Percentiles rank a stretch among this genome's conserved stretches.
These are phyloP conservation scores for Ametastegia equiseti DNA, from an alignment of 2,888 invertebrate species.

Conservation along the genomic window DNA sequence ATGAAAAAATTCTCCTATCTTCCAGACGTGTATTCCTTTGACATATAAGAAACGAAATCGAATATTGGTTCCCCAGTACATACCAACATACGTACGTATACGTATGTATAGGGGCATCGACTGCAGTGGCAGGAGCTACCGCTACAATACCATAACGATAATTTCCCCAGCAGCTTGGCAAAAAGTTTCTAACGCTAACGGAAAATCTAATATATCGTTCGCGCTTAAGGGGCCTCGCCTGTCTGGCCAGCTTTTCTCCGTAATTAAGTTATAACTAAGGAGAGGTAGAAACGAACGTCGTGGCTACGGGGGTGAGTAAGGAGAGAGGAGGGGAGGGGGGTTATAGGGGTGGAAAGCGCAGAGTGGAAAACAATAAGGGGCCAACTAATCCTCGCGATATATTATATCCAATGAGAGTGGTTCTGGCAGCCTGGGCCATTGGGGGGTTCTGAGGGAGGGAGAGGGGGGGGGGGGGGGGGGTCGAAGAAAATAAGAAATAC, in stretches of 20 bases:
- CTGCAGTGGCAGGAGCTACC: no score
- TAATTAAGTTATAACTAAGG: slow-evolving; percentile 75
- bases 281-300: slow-evolving; percentile 49
- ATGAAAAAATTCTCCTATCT: no score
- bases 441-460: slow-evolving; percentile 51
- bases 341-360: slow-evolving; percentile 51
- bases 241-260: slow-evolving; percentile 70
- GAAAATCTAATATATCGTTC: slow-evolving; percentile 65
- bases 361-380: slow-evolving; percentile 75
- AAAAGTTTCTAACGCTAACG: slow-evolving; percentile 72
- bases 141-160: slow-evolving; percentile 47
- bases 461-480: slow-evolving; percentile 36
- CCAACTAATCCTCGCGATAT: slow-evolving; percentile 73
- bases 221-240: slow-evolving; percentile 52
- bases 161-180: slow-evolving; percentile 41
- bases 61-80: no score
- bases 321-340: slow-evolving; percentile 48
- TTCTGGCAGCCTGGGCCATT: slow-evolving; percentile 64
- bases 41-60: no score
- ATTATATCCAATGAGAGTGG: slow-evolving; percentile 73
- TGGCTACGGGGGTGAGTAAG: slow-evolving; percentile 49
- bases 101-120: no score
- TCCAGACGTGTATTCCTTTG: no score
- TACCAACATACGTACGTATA: no score
- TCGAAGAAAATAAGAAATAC: slow-evolving; percentile 34